Evolutionary conservation across 2,888 invertebrate species (phyloP).

Genomic region (Hyalella azteca): DNA sequence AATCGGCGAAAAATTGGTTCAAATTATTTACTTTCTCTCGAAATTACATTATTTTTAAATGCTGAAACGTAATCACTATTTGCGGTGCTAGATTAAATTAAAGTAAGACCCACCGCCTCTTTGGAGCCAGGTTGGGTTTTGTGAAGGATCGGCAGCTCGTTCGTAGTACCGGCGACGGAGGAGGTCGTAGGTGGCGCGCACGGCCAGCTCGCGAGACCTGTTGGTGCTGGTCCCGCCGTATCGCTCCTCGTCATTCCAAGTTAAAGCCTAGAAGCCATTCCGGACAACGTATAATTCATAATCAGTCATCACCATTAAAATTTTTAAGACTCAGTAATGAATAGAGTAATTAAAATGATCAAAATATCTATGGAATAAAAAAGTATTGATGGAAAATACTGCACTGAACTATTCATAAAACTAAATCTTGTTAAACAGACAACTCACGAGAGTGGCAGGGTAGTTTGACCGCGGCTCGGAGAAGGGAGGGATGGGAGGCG

Average conservation of each 20-base stretch:
- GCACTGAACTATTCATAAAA: background rate
- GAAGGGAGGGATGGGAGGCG: constrained; percentile 49
- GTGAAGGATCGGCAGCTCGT: constrained; percentile 47
- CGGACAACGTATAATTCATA: background rate
- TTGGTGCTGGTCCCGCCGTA: constrained; percentile 31
- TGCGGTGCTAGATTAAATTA: no score
- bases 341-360: background rate
- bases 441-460: constrained; percentile 45
- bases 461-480: constrained; percentile 44
- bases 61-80: background rate
- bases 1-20: no score
- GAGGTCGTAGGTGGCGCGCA: constrained; percentile 44
- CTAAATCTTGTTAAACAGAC: background rate
- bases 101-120: constrained; percentile 9
- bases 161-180: constrained; percentile 44
- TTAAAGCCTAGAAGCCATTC: no score
- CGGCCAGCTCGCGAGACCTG: constrained; percentile 42
- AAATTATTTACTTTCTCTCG: background rate
- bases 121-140: constrained; percentile 41
- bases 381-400: background rate
- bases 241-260: constrained; percentile 41
- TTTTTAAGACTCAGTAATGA: no score
- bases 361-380: background rate
- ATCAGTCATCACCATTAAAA: background rate
- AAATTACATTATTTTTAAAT: background rate